phyloP scores from a whole-genome alignment of 37 sponge, comb jelly and placozoan genomes.

The Spongilla lacustris region DNA sequence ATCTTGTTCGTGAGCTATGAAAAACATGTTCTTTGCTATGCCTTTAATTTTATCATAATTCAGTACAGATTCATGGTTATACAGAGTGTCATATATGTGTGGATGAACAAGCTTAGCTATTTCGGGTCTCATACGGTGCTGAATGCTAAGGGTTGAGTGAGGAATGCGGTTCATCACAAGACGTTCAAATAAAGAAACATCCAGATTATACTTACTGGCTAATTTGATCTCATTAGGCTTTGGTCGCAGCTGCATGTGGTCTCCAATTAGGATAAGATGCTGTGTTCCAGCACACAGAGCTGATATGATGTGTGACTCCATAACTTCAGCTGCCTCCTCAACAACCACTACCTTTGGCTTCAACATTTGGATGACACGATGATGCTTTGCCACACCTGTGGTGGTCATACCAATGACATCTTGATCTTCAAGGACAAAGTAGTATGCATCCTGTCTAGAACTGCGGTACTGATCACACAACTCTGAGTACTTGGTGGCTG shows the following conservation, averaged over 20 bases:
- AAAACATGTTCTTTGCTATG: conserved; percentile 62
- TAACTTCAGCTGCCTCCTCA: conserved; percentile 95
- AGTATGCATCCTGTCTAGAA: conserved; percentile 37
- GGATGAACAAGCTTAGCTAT: conserved; percentile 64
- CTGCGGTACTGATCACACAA: conserved; percentile 13
- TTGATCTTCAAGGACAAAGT: conserved; percentile 25
- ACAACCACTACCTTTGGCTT: conserved; percentile 88
- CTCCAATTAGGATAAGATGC: conserved; percentile 95
- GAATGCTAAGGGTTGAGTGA: conserved; percentile 74
- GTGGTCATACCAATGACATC: conserved; percentile 92
- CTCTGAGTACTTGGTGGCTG: conserved; percentile 6
- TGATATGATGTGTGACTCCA: conserved; percentile 89
- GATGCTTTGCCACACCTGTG: conserved; percentile 91
- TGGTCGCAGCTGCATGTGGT: conserved; percentile 95
- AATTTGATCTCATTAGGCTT: conserved; percentile 79
- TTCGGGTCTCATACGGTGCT: conserved; percentile 95
- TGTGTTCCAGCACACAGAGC: conserved; percentile 73
- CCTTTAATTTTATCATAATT: conserved; percentile 59
- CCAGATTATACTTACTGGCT: conserved; percentile 77
- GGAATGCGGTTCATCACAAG: conserved; percentile 69
- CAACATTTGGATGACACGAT: conserved; percentile 68
- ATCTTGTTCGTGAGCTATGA: conserved; percentile 50
- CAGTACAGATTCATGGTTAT: conserved; percentile 63
- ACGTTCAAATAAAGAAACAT: conserved; percentile 90
- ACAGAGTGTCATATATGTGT: conserved; percentile 67